phyloP scores from a whole-genome alignment of 2,888 invertebrate genomes.

The Antitype chi region DNA sequence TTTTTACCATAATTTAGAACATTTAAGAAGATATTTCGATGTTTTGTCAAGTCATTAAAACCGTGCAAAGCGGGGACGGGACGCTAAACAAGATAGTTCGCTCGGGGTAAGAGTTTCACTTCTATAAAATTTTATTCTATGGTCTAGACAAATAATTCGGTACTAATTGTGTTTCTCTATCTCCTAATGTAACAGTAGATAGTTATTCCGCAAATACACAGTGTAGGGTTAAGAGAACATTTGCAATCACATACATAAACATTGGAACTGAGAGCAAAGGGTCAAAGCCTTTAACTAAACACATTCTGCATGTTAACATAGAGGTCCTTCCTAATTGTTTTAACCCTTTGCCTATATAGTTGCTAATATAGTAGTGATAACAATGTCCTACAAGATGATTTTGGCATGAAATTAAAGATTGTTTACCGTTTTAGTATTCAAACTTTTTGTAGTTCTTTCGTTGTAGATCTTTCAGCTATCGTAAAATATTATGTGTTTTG shows the following conservation, averaged over 20 bases:
- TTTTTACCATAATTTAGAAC: not conserved
- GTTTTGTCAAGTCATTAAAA: not conserved
- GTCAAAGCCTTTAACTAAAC: conserved; percentile 21
- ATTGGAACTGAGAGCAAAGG: conserved; percentile 7
- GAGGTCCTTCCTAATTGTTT: conserved; percentile 1
- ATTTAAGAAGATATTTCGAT: too few relatives aligned
- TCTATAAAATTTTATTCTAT: conserved; percentile 3
- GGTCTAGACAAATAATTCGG: not conserved
- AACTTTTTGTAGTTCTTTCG: not conserved
- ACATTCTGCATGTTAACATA: not conserved
- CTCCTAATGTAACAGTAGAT: conserved; percentile 17
- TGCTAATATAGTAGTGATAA: not conserved
- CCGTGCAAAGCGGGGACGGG: not conserved
- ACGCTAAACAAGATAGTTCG: not conserved
- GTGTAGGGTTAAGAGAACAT: conserved; percentile 10
- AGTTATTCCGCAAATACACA: conserved; percentile 11
- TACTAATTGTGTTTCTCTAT: conserved; percentile 5
- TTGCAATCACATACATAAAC: conserved; percentile 35
- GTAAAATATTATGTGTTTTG: not conserved
- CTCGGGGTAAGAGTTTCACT: not conserved
- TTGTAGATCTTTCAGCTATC: not conserved
- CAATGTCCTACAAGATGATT: not conserved
- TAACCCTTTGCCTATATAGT: not conserved
- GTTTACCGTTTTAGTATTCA: not conserved
- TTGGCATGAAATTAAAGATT: not conserved